Evolutionary conservation across 2,888 invertebrate genomes (phyloP), one percentile per base, ranked within the genome.

Genomic region (Acleris laterana): DNA sequence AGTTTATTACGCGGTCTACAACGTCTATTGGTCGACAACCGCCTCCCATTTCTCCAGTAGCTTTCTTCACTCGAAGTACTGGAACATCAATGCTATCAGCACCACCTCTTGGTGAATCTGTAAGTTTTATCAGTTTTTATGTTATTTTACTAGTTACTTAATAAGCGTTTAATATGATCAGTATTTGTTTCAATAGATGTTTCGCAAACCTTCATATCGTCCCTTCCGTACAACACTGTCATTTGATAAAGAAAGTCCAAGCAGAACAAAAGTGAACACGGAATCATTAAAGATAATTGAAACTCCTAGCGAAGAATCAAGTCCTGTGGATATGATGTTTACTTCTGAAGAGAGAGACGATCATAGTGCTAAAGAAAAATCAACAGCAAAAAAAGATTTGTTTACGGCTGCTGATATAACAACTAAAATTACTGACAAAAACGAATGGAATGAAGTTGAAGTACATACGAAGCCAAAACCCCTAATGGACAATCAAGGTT

Each of bases 31-130:
- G 79, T 2, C 82, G 82, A 7, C 90, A 92, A 68, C 89, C 82
- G 72, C 90, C 88, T 5, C 89, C 91, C 1, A 83, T 90, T 62
- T 77, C 84, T n/a, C 80, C 85, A 0, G 90, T 91, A 5, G 81
- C 81, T 3, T 91, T 91, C 70, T 80, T 80, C n/a, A 80, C 74
- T 16, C 78, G 78, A 13, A 38, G 9, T 50, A 62, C 75, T 38
- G 74, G 77, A 50, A 42, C 75, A 32, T 65, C 79, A 44, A 84
- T 87, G 3, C 68, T 75, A 38, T 63, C 79, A 44, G 84, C 81
- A 20, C 87, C 87, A 69, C 76, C 81, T 17, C 46, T 71, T 25
- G 73, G 77, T 55, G 48, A 50, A 56, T 71, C 77, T 71, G 88
- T 88, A 75, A 79, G 83, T 81, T 16, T 44, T 17, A 17, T 17